Percentiles rank a stretch among this genome's conserved stretches.
These are phyloP conservation scores for Oncorhynchus keta DNA, from an alignment of 2,113 vertebrate genomes.

Conservation along the genomic window DNA sequence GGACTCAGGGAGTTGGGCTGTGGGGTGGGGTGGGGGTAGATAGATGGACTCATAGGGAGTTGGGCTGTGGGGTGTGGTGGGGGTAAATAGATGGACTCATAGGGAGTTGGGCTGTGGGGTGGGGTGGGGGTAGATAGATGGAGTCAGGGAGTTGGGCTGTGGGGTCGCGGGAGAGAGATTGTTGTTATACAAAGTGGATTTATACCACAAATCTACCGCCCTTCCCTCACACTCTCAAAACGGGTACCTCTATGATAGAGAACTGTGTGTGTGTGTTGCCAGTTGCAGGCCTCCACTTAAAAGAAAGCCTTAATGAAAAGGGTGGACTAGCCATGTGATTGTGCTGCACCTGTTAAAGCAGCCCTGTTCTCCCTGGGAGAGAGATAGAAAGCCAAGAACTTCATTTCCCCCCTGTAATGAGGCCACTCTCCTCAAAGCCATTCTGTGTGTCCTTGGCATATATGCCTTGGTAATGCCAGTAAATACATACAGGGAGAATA, in stretches of 20 bases:
- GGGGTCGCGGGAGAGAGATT: neutral
- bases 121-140: too few relatives aligned
- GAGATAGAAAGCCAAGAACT: constrained; percentile 40
- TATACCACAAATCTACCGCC: constrained; percentile 37
- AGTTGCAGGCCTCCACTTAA: constrained; percentile 49
- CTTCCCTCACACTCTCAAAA: neutral
- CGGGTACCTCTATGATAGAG: neutral
- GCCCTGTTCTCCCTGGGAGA: constrained; percentile 36
- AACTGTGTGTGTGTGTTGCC: constrained; percentile 27
- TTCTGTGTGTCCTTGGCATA: constrained; percentile 60
- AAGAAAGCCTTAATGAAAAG: constrained; percentile 58
- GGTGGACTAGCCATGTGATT: constrained; percentile 29
- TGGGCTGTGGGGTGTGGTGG: too few relatives aligned
- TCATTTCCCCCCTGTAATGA: constrained; percentile 52
- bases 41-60: too few relatives aligned
- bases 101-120: too few relatives aligned
- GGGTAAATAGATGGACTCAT: too few relatives aligned
- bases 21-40: too few relatives aligned
- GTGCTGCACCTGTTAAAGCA: constrained; percentile 56
- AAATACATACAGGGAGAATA: constrained; percentile 61
- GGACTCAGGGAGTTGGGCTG: too few relatives aligned
- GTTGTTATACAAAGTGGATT: constrained; percentile 61
- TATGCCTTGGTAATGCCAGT: constrained; percentile 61
- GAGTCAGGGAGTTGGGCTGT: constrained; percentile 28
- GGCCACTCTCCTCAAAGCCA: constrained; percentile 60